These are phyloP conservation scores for Meleagris gallopavo DNA, from an alignment of 2,113 vertebrate genomes.

Conservation along the genomic window DNA sequence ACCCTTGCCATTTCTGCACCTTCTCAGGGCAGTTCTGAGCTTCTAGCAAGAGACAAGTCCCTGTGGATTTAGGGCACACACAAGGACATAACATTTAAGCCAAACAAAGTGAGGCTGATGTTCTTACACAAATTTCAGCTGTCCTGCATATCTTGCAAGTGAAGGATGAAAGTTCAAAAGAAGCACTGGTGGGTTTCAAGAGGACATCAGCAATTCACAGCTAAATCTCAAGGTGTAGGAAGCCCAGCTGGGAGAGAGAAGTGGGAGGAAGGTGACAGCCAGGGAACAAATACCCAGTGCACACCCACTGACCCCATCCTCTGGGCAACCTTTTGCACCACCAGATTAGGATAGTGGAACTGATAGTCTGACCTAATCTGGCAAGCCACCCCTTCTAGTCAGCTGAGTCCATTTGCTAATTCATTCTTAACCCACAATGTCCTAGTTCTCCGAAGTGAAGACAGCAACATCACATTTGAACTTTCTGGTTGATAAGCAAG, in stretches of 20 bases:
- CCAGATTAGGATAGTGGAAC: neutral
- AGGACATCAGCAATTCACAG: neutral
- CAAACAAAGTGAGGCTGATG: neutral
- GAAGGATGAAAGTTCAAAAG: neutral
- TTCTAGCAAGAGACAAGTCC: neutral
- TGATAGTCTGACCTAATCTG: neutral
- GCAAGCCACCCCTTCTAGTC: neutral
- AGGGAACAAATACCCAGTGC: accelerated
- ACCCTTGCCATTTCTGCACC: accelerated
- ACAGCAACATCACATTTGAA: neutral
- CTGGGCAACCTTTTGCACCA: neutral
- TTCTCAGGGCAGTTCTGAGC: neutral
- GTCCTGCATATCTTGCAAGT: neutral
- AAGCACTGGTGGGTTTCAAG: neutral
- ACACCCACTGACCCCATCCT: too few relatives aligned
- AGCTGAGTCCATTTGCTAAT: neutral
- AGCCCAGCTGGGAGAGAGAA: neutral
- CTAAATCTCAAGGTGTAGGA: neutral
- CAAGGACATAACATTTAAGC: neutral
- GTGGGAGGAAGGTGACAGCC: neutral
- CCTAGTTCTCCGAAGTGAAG: neutral
- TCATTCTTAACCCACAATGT: neutral
- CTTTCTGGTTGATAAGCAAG: neutral
- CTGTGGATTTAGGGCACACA: neutral
- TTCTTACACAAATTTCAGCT: neutral